Base-by-base conservation (phyloP, 2,888 invertebrate genomes). In the Spodoptera exigua region DNA sequence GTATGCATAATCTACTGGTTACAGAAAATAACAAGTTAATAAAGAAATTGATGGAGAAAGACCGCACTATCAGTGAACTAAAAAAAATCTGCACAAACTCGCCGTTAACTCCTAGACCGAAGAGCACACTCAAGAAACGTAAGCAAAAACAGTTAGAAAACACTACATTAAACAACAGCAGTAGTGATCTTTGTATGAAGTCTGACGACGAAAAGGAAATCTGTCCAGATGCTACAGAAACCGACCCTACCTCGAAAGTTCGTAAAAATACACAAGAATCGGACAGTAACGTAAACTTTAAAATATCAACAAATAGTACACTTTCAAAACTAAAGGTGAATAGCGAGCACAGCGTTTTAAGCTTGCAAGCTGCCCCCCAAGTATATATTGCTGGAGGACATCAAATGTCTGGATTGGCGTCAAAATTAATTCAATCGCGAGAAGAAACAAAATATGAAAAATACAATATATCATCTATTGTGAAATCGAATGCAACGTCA, bases 291-390 rank as follows among this genome's bases (percentile, higher is more conserved):
- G 7, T 37, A 37, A 37, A 37, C 36, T 37, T n/a, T 13, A 37
- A 37, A 37, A 37, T 37, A 37, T 37, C 36, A 37, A 3, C 13
- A 37, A 37, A 37, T 37, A 37, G 36, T 37, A 5, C 36, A 37
- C 36, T 5, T 37, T 37, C 36, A 13, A 37, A 37, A 12, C 36
- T 37, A 37, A 37, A 37, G n/a, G 36, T 37, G 36, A 37, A 37
- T 13, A 37, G 36, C 36, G 36, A 37, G 36, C n/a, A n/a, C 36
- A 37, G 36, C 36, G 36, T 37, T 37, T 37, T 37, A 37, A 37
- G 7, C 36, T 5, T 37, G 36, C 36, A 37, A 37, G n/a, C 36
- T 37, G 36, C 7, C n/a, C 36, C 36, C 2, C 36, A 36, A 36
- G 13, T 36, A n/a, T 3, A n/a, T 3, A 36, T 36, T n/a, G 36